Evolutionary conservation across 2,113 vertebrate species (phyloP).

Genomic region (Cyanocitta stelleri): DNA sequence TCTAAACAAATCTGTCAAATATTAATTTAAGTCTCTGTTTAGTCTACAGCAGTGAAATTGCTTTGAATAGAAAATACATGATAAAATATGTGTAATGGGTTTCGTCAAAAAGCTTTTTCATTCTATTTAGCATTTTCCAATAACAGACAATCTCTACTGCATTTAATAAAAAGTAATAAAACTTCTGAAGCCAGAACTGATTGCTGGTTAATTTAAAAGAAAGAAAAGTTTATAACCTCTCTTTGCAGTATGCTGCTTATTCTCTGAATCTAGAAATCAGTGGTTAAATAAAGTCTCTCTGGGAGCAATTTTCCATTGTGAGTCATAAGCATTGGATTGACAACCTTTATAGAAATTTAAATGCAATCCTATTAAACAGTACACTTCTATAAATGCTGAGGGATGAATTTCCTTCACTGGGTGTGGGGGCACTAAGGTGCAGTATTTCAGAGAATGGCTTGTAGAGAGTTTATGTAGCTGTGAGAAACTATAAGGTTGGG

Average conservation of each 20-base stretch:
- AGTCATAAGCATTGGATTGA: conserved; percentile 19
- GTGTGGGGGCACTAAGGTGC: background rate
- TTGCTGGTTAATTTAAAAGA: background rate
- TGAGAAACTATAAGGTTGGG: background rate
- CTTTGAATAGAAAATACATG: background rate
- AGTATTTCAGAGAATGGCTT: background rate
- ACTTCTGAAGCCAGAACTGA: background rate
- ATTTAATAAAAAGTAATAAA: conserved; percentile 3
- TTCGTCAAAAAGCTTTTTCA: background rate
- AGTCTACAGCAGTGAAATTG: background rate
- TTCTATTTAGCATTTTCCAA: background rate
- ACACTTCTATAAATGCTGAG: background rate
- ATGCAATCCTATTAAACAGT: conserved; percentile 2
- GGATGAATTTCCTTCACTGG: background rate
- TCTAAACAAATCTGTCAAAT: conserved; percentile 1
- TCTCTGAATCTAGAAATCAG: background rate
- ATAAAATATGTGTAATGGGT: background rate
- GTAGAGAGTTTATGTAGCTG: background rate
- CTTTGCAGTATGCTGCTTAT: background rate
- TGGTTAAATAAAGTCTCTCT: conserved; percentile 8
- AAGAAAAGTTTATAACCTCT: background rate
- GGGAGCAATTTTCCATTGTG: conserved; percentile 18
- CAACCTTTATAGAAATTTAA: conserved; percentile 22
- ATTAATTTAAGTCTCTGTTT: conserved; percentile 10
- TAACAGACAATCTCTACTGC: background rate